Base-by-base conservation (phyloP, 2,113 vertebrate genomes). In the Leiothrix lutea region DNA sequence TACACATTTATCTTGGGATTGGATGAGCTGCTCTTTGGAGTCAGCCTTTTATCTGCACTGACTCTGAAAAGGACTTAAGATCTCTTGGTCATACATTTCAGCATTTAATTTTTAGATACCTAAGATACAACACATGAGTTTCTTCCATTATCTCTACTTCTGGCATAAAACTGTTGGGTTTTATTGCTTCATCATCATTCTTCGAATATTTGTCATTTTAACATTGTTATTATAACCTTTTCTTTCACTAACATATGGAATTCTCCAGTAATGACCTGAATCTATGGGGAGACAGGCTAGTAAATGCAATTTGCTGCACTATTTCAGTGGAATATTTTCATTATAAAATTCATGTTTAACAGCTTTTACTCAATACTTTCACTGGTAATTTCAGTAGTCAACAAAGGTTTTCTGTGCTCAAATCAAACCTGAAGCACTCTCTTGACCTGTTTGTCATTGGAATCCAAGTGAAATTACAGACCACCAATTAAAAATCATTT, bases 171-270 rank as follows among this genome's bases (percentile, higher is more conserved):
- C 31, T 44, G 19, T 22, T 75, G 36, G 10, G 4, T 64, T 92
- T 94, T 75, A 94, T 60, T 82, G 19, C 18, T 69, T 82, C 66
- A 69, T 65, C 72, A 60, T 84, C 36, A 85, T 95, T 94, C 84
- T 94, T 89, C 40, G 31, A 94, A 94, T 95, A 85, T 65, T 94
- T 94, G n/a, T 54, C 21, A 84, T 91, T 91, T 92, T 91, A 91
- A 66, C 33, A 38, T 44, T 91, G 66, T 77, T 95, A n/a, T 85
- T 91, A 57, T 54, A 96, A 87, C 36, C 58, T 94, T 74, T 74
- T 65, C 18, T 71, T 75, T 75, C 50, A 67, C 22, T 81, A 66
- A 81, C n/a, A 29, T 40, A 56, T 21, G 42, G 36, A 94, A 77
- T 95, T 95, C 62, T 77, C 47, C 22, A 83, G 26, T 83, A 95